Evolutionary conservation across 2,113 vertebrate genomes (phyloP).

Genomic region (Glareola pratincola): DNA sequence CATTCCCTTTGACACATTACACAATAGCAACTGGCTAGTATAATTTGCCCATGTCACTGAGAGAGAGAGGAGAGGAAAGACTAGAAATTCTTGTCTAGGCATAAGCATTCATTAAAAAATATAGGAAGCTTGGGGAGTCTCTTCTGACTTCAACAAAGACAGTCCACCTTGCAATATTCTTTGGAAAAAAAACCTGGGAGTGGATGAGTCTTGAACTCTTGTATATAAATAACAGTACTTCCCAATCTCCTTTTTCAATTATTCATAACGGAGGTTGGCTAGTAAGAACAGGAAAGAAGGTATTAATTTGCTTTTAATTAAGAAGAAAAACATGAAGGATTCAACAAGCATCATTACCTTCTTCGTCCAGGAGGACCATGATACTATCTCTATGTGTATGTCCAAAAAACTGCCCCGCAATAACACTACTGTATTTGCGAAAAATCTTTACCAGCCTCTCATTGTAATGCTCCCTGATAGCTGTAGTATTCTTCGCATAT

Average conservation of each 20-base stretch:
- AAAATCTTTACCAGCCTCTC: conserved; percentile 86
- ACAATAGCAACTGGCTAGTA: conserved; percentile 55
- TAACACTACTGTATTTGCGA: conserved; percentile 81
- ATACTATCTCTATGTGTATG: conserved; percentile 93
- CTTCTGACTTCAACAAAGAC: background rate
- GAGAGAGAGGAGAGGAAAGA: conserved; percentile 3
- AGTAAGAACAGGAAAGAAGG: background rate
- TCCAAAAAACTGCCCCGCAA: conserved; percentile 91
- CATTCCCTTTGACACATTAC: conserved; percentile 65
- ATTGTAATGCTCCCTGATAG: conserved; percentile 81
- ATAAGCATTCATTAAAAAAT: conserved; percentile 4
- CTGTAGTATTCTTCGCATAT: conserved; percentile 71
- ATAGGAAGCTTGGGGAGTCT: background rate
- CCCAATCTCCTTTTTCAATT: background rate
- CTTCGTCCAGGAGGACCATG: conserved; percentile 87
- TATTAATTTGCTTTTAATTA: background rate
- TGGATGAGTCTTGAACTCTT: background rate
- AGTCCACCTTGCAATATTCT: background rate
- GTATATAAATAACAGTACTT: background rate
- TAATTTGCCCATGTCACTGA: conserved; percentile 42
- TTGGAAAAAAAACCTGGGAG: background rate
- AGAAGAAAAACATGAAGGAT: background rate
- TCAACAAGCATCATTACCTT: conserved; percentile 73
- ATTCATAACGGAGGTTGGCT: background rate
- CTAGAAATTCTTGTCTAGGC: conserved; percentile 2